Evolutionary conservation across 2,797 vertebrate species (phyloP).

Genomic region (Serranus cabrilla): DNA sequence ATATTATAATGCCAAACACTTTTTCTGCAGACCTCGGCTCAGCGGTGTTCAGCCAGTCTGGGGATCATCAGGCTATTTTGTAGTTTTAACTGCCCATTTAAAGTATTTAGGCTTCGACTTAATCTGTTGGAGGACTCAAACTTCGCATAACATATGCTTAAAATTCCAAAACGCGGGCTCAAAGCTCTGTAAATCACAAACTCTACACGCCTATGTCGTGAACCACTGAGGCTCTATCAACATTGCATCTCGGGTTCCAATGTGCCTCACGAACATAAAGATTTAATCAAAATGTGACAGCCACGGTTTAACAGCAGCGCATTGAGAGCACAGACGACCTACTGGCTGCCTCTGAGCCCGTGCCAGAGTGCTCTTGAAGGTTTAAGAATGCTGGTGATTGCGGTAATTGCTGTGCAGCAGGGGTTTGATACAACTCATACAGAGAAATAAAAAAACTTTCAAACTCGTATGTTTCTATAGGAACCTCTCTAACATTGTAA

Average conservation of each 20-base stretch:
- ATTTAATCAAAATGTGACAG: conserved; percentile 71
- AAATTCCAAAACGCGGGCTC: conserved; percentile 32
- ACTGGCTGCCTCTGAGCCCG: conserved; percentile 53
- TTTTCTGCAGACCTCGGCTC: conserved; percentile 57
- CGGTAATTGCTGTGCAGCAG: conserved; percentile 60
- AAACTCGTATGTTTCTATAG: conserved; percentile 72
- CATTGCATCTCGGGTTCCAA: conserved; percentile 56
- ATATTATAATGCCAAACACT: conserved; percentile 72
- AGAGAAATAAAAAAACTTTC: conserved; percentile 56
- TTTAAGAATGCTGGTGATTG: conserved; percentile 65
- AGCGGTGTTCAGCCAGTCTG: conserved; percentile 53
- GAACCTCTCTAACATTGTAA: conserved; percentile 71
- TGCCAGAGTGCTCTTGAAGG: conserved; percentile 52
- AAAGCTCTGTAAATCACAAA: conserved; percentile 43
- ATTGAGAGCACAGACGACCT: conserved; percentile 27
- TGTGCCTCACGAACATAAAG: conserved; percentile 52
- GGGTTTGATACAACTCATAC: conserved; percentile 46
- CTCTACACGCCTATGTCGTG: conserved; percentile 12
- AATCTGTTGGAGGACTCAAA: conserved; percentile 30
- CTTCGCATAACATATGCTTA: conserved; percentile 38
- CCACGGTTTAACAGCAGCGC: conserved; percentile 51
- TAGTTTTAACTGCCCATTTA: conserved; percentile 30
- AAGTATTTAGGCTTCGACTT: conserved; percentile 27
- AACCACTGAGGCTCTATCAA: conserved; percentile 39
- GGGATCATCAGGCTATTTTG: conserved; percentile 51